These are phyloP conservation scores for Nemapogon koenigi DNA, from an alignment of 2,888 invertebrate species.

Conservation along the genomic window DNA sequence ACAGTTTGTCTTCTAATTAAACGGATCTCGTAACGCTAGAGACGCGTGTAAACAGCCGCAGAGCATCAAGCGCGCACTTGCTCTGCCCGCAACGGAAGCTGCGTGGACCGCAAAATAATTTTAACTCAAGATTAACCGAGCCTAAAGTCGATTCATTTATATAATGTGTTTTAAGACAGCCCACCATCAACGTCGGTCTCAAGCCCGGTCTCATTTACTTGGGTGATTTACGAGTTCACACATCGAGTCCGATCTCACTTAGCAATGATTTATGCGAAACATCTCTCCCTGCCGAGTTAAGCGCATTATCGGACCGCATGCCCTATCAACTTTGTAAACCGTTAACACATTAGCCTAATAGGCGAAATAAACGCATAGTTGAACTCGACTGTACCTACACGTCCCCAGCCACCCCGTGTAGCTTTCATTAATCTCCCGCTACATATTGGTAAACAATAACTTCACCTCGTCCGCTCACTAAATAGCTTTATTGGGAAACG, in stretches of 20 bases:
- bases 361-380: constrained; percentile 9
- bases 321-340: constrained; percentile 51
- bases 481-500: too few relatives aligned
- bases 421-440: constrained; percentile 6
- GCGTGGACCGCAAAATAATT: constrained; percentile 6
- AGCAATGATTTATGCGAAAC: constrained; percentile 59
- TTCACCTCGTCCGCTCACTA: too few relatives aligned
- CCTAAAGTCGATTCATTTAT: constrained; percentile 32
- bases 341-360: constrained; percentile 30
- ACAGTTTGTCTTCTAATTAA: too few relatives aligned
- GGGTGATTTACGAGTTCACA: constrained; percentile 61
- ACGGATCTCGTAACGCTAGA: too few relatives aligned
- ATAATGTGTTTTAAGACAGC: constrained; percentile 21
- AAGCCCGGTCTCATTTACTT: constrained; percentile 47
- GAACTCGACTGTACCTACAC: background rate
- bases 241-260: constrained; percentile 58
- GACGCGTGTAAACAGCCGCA: too few relatives aligned
- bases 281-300: constrained; percentile 52
- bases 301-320: constrained; percentile 53
- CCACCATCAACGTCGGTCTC: constrained; percentile 37
- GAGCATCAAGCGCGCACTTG: too few relatives aligned
- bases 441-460: too few relatives aligned
- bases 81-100: too few relatives aligned
- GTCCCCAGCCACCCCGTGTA: too few relatives aligned
- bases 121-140: constrained; percentile 19